Evolutionary conservation across 2,113 vertebrate species (phyloP).

Genomic region (Protomyctophum bolini): DNA sequence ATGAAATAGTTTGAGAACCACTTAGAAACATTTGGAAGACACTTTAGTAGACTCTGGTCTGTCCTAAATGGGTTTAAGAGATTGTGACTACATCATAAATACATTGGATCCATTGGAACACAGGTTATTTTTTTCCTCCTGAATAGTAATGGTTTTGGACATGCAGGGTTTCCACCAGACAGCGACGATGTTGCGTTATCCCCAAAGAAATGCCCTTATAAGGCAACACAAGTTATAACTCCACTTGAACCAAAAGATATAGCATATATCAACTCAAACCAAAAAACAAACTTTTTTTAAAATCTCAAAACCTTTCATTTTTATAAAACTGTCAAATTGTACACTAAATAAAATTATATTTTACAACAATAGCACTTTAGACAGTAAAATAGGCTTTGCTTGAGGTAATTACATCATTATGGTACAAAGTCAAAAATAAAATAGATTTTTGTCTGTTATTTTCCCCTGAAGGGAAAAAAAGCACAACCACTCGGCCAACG

Average conservation of each 20-base stretch:
- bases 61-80: no score
- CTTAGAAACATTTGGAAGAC: no score
- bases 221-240: conserved; percentile 51
- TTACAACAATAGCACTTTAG: conserved; percentile 79
- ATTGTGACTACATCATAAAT: conserved; percentile 21
- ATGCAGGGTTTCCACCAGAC: no score
- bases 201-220: no score
- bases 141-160: no score
- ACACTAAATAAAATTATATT: conserved; percentile 80
- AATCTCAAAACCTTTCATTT: conserved; percentile 56
- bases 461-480: conserved; percentile 50
- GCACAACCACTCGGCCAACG: conserved; percentile 43
- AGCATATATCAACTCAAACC: conserved; percentile 53
- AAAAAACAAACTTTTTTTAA: conserved; percentile 38
- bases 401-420: conserved; percentile 82
- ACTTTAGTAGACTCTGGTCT: no score
- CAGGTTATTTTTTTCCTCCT: conserved; percentile 3
- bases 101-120: conserved; percentile 42
- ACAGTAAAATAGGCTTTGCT: conserved; percentile 83
- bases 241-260: no score
- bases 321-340: conserved; percentile 79
- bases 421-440: conserved; percentile 75
- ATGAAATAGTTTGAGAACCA: no score
- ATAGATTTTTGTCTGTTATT: conserved; percentile 64
- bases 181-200: no score